Percentiles rank a stretch among this genome's conserved stretches.
phyloP scores from a whole-genome alignment of 2,113 vertebrate genomes.

The Emberiza fucata region DNA sequence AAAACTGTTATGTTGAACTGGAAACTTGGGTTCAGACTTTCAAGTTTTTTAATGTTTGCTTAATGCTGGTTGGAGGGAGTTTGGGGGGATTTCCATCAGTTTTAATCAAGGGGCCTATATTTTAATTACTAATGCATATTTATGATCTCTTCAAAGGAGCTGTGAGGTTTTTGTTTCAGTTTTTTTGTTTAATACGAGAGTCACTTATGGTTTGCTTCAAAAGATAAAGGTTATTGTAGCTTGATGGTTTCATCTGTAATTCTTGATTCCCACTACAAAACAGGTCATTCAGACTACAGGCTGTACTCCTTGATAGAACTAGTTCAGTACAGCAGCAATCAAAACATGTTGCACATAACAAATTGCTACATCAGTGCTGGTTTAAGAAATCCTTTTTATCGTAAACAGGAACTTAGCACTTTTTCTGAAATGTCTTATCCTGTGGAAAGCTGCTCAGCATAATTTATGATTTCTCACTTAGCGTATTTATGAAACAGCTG shows the following conservation, averaged over 20 bases:
- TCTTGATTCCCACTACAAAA: not conserved
- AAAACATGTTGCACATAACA: not conserved
- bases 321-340: not conserved
- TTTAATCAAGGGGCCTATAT: not conserved
- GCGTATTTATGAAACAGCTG: not conserved
- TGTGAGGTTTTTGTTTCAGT: not conserved
- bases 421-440: not conserved
- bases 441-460: not conserved
- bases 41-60: not conserved
- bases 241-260: not conserved
- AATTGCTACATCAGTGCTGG: not conserved
- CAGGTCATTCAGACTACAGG: not conserved
- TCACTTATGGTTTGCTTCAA: not conserved
- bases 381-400: not conserved
- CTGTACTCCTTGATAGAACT: not conserved
- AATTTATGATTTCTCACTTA: not conserved
- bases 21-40: not conserved
- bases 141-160: conserved; percentile 5
- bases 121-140: conserved; percentile 17
- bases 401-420: conserved; percentile 1
- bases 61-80: not conserved
- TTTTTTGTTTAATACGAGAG: not conserved
- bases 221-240: not conserved
- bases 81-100: conserved; percentile 4
- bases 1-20: not conserved